A percentile compares a stretch with the other conserved stretches of the same genome.
These are phyloP conservation scores for Neocrepidodera transversa DNA, from an alignment of 2,888 invertebrate species.

Conservation along the genomic window DNA sequence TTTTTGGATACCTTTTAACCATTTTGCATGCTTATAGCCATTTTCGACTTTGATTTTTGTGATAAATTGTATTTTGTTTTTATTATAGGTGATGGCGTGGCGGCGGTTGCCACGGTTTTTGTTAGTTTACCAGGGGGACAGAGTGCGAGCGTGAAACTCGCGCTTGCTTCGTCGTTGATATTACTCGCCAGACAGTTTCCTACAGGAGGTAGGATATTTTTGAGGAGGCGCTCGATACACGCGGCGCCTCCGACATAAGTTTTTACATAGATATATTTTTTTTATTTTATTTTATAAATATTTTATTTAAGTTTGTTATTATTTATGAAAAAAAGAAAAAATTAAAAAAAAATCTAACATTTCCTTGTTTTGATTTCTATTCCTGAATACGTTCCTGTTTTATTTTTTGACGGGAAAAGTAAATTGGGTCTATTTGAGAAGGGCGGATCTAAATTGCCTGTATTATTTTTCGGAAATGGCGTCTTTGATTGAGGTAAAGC, in stretches of 20 bases:
- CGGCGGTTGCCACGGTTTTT: constrained; percentile 91
- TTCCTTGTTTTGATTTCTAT: too few species aligned
- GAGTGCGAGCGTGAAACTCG: constrained; percentile 78
- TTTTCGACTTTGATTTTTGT: too few species aligned
- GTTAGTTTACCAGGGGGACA: constrained; percentile 88
- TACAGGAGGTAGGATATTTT: constrained; percentile 65
- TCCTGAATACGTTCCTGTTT: too few species aligned
- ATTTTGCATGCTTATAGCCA: too few species aligned
- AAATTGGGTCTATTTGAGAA: too few species aligned
- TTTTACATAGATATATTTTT: constrained; percentile 22
- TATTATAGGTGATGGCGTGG: constrained; percentile 75
- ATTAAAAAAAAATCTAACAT: too few species aligned
- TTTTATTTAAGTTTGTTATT: constrained; percentile 39
- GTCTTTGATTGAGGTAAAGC: too few species aligned
- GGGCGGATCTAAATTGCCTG: too few species aligned
- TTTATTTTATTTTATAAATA: constrained; percentile 32
- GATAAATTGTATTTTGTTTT: too few species aligned
- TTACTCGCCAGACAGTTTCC: constrained; percentile 69
- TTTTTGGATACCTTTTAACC: too few species aligned
- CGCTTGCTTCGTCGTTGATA: constrained; percentile 82
- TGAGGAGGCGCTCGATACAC: constrained; percentile 67
- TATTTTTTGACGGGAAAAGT: too few species aligned
- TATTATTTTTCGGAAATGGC: too few species aligned
- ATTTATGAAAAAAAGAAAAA: constrained; percentile 37
- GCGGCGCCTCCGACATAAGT: constrained; percentile 59